These are phyloP conservation scores for Marmota flaviventris DNA, from an alignment of 2,113 vertebrate species.

Conservation along the genomic window DNA sequence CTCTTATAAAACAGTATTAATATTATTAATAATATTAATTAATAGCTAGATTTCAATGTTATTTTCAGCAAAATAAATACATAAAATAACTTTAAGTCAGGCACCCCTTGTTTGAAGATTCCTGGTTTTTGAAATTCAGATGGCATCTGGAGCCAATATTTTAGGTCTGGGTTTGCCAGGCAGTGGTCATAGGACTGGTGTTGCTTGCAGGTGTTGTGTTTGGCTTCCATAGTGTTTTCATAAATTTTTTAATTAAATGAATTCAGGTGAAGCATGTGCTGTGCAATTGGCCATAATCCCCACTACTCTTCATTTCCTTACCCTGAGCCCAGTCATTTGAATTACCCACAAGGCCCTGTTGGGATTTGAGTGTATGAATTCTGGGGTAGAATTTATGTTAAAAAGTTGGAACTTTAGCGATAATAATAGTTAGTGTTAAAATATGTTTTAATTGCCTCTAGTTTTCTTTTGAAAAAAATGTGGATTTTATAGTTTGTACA, in stretches of 20 bases:
- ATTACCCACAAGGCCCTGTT: background rate
- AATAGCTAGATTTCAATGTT: background rate
- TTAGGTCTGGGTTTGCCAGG: background rate
- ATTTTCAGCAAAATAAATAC: background rate
- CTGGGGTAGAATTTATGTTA: constrained; percentile 2
- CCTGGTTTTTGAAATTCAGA: background rate
- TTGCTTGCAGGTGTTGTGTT: constrained; percentile 19
- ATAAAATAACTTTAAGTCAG: background rate
- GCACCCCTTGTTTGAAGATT: background rate
- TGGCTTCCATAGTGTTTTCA: constrained; percentile 35
- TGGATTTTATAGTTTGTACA: background rate
- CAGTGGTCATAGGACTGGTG: background rate
- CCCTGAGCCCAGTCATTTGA: background rate
- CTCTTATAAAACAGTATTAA: background rate
- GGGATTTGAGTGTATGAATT: background rate
- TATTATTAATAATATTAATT: background rate
- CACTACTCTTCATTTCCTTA: constrained; percentile 45
- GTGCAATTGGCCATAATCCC: constrained; percentile 26
- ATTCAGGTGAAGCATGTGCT: constrained; percentile 50
- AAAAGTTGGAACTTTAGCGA: background rate
- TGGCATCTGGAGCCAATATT: background rate
- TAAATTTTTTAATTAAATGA: constrained; percentile 63
- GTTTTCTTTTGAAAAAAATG: constrained; percentile 17
- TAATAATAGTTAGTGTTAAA: constrained; percentile 11
- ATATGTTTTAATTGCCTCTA: background rate